phyloP scores from a whole-genome alignment of 2,113 vertebrate species.

The Tachuris rubrigastra region DNA sequence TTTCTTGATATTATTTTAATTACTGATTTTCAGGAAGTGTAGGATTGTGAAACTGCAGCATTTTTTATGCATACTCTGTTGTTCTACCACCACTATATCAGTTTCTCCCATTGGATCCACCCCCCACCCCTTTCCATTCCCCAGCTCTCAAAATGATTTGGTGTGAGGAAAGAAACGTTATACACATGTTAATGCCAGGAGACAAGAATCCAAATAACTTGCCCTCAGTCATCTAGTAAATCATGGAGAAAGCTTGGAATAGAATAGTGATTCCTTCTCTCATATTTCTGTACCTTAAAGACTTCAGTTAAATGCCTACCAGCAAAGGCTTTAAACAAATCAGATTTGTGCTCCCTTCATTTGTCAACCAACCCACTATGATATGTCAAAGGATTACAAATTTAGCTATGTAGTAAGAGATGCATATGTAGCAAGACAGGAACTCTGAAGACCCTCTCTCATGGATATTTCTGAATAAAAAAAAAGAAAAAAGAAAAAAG shows the following conservation, averaged over 20 bases:
- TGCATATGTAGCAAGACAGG: neutral
- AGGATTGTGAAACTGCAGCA: neutral
- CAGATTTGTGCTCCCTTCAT: neutral
- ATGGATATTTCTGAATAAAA: neutral
- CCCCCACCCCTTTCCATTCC: neutral
- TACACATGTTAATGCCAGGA: neutral
- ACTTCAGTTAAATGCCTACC: neutral
- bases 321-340: slow-evolving; percentile 24
- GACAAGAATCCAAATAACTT: slow-evolving; percentile 12
- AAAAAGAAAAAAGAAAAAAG: neutral
- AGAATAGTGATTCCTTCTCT: neutral
- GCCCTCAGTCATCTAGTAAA: neutral
- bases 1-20: neutral
- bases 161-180: neutral
- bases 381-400: neutral
- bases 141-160: neutral
- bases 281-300: neutral
- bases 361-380: neutral
- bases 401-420: neutral
- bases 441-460: neutral
- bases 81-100: neutral
- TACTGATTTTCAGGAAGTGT: neutral
- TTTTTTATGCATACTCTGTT: neutral
- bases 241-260: neutral
- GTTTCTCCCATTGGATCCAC: neutral